These are phyloP conservation scores for Cremastinae sp. DNA, from an alignment of 2,888 invertebrate genomes.

Conservation along the genomic window DNA sequence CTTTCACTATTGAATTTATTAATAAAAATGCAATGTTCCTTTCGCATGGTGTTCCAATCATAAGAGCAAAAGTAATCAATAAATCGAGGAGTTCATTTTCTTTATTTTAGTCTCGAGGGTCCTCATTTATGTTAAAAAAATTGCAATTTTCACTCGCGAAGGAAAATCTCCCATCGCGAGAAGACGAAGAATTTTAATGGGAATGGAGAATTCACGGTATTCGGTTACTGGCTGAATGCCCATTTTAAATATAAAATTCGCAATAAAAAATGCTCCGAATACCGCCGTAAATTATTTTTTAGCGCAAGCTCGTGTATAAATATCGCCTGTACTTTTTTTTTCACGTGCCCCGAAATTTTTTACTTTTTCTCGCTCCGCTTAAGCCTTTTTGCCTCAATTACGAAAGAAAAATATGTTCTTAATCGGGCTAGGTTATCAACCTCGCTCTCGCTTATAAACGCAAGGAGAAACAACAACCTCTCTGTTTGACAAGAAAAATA, in stretches of 20 bases:
- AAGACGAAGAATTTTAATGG: slow-evolving; percentile 31
- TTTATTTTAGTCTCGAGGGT: not conserved
- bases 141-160: not conserved
- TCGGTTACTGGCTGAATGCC: slow-evolving; percentile 20
- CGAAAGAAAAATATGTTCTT: not conserved
- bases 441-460: slow-evolving; percentile 24
- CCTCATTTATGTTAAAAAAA: slow-evolving; percentile 4
- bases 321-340: not conserved
- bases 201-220: not conserved
- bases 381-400: not conserved
- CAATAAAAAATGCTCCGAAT: not conserved
- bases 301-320: not conserved
- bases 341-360: not conserved
- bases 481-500: not conserved
- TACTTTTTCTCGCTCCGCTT: not conserved
- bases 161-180: not conserved
- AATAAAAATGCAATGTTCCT: slow-evolving; percentile 51
- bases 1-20: slow-evolving; percentile 43
- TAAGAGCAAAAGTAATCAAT: slow-evolving; percentile 8
- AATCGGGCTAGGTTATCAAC: slow-evolving; percentile 12
- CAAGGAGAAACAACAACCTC: slow-evolving; percentile 9
- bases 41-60: not conserved
- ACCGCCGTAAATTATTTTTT: slow-evolving; percentile 9
- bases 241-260: not conserved
- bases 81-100: slow-evolving; percentile 20